These are phyloP conservation scores for Thysanoteuthis rhombus DNA, from an alignment of 2,888 invertebrate species.

Conservation along the genomic window DNA sequence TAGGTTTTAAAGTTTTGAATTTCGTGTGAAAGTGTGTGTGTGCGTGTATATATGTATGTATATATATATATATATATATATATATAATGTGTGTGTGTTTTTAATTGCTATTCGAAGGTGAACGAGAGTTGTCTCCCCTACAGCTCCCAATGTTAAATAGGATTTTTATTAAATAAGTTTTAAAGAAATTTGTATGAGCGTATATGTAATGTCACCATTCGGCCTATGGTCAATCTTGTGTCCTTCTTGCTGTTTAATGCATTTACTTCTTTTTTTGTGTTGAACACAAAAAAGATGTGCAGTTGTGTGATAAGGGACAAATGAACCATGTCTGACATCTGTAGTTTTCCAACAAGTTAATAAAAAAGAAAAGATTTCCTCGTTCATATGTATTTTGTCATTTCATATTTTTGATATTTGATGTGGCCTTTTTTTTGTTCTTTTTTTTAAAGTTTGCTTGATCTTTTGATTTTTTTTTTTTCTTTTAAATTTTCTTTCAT, in stretches of 20 bases:
- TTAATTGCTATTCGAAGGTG: neutral
- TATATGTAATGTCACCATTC: neutral
- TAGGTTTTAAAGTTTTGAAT: no score
- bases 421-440: no score
- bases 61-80: no score
- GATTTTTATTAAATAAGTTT: neutral
- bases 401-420: neutral
- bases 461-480: no score
- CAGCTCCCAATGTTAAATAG: neutral
- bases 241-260: neutral
- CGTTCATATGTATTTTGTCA: neutral
- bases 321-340: neutral
- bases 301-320: neutral
- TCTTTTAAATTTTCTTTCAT: no score
- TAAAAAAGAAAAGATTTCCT: neutral
- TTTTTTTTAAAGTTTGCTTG: no score
- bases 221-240: neutral
- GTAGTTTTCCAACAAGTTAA: neutral
- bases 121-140: neutral
- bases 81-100: neutral
- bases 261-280: neutral
- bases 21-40: no score
- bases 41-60: no score
- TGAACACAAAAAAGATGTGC: neutral
- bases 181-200: neutral